Percentiles rank a stretch among this genome's conserved stretches.
Evolutionary conservation across 37 sponge, comb jelly and placozoan genomes (phyloP).

Genomic region (Geodia barretti): DNA sequence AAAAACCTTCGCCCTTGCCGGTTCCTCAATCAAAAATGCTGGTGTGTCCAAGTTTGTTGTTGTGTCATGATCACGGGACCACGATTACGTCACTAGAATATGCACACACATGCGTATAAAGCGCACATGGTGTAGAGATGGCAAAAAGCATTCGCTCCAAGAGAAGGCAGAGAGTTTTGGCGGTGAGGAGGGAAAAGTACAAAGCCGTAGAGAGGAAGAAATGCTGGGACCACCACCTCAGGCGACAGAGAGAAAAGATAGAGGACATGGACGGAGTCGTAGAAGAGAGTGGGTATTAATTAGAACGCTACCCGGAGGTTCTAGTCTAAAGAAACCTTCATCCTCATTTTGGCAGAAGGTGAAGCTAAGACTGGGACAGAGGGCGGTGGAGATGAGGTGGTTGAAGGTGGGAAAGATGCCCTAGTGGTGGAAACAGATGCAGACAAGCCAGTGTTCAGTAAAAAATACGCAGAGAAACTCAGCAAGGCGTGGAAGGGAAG

Average conservation of each 20-base stretch:
- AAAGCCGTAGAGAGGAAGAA: conserved; percentile 59
- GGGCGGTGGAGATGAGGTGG: neutral
- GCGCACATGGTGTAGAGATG: conserved; percentile 27
- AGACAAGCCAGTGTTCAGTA: neutral
- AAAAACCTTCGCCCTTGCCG: too few relatives aligned
- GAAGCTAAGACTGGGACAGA: neutral
- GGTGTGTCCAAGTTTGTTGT: neutral
- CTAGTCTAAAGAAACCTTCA: too few relatives aligned
- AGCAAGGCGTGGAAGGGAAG: neutral
- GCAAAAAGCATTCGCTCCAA: conserved; percentile 82
- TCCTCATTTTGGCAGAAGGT: too few relatives aligned
- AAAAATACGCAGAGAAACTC: conserved; percentile 37
- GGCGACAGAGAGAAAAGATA: conserved; percentile 9
- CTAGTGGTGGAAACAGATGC: conserved; percentile 24
- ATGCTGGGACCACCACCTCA: conserved; percentile 45
- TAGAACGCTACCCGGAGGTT: too few relatives aligned
- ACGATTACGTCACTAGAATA: neutral
- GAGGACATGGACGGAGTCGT: conserved; percentile 13
- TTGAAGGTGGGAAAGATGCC: neutral
- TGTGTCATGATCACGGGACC: neutral
- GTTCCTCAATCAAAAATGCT: conserved; percentile 4
- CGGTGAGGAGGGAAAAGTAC: conserved; percentile 59
- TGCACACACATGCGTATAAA: neutral
- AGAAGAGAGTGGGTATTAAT: neutral
- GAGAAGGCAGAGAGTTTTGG: conserved; percentile 49